Percentiles rank a stretch among this genome's conserved stretches.
Evolutionary conservation across 2,888 invertebrate species (phyloP).

Genomic region (Hoplodrina ambigua): DNA sequence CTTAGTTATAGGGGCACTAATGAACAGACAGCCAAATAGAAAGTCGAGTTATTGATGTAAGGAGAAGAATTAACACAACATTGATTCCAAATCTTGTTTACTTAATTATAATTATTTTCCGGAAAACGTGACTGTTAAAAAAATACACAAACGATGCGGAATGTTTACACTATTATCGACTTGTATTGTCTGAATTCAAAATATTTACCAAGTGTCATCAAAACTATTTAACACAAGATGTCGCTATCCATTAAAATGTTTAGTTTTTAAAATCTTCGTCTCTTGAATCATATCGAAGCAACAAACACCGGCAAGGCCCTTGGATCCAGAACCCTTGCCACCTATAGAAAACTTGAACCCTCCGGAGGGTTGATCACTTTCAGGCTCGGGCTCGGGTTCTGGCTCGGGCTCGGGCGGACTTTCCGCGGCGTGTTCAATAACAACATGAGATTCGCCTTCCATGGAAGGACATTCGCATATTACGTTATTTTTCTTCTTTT

Average conservation of each 20-base stretch:
- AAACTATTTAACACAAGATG: slow-evolving; percentile 2
- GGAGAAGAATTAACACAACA: slow-evolving; percentile 3
- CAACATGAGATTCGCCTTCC: neutral
- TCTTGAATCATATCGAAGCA: neutral
- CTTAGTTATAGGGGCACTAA: neutral
- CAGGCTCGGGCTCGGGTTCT: neutral
- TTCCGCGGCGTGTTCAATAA: too few relatives aligned
- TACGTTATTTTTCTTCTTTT: neutral
- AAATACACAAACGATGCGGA: slow-evolving; percentile 12
- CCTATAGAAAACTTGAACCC: neutral
- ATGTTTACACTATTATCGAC: slow-evolving; percentile 2
- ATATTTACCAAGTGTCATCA: neutral
- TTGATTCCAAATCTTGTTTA: slow-evolving; percentile 33
- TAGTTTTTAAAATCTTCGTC: neutral
- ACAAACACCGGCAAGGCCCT: neutral
- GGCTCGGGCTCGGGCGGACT: too few relatives aligned
- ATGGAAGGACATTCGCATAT: neutral
- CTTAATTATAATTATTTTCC: slow-evolving; percentile 16
- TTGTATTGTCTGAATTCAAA: slow-evolving; percentile 6
- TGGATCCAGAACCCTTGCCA: neutral
- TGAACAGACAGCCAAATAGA: neutral
- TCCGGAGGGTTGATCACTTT: neutral
- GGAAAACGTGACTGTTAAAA: slow-evolving; percentile 8
- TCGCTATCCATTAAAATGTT: neutral
- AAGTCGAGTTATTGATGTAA: neutral